Base-by-base conservation (phyloP, 2,113 vertebrate species). In the Galeopterus variegatus region DNA sequence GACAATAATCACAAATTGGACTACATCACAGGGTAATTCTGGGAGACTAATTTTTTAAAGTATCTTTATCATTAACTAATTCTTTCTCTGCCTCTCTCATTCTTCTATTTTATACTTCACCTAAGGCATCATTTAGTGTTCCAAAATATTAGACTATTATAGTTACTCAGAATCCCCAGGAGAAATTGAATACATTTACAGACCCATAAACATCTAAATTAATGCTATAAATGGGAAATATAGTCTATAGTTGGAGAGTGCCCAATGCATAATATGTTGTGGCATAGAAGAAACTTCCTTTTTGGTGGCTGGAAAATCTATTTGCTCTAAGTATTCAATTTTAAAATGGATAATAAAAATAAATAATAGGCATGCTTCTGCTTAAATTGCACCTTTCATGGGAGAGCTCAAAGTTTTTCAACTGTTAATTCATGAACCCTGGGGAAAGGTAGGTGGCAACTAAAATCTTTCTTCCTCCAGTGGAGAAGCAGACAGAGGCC, bases 291-390 rank as follows among this genome's bases (percentile, higher is more conserved):
- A 97, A 96, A 98, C 97, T 98, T 98, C 97, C 98, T 98, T 97
- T 98, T 72, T 97, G 96, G 97, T 98, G 97, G 97, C 98, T 98
- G 97, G 98, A 98, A 98, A 98, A 98, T 97, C 98, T 98, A 98
- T 98, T 98, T 97, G 95, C 97, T 97, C 69, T 98, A 98, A 98
- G 96, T 97, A 97, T 97, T 98, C 98, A 97, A 98, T 98, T 98
- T 97, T 98, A 95, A 98, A 98, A 96, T 98, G 97, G 96, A 98
- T 97, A 97, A 98, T 98, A 98, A 98, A 98, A 97, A 97, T 98
- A 98, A 98, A 98, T 98, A 98, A 98, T 97, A 97, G 94, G 90
- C 96, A 95, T 97, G 97, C 98, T 97, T 97, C 93, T 79, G 95
- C 96, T 97, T 94, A 96, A 97, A 97, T 97, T 97, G 95, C 87